A percentile compares a stretch with the other conserved stretches of the same genome.
Conservation (phyloP, 2,888 invertebrate species). For the Chloromyia formosa region DNA sequence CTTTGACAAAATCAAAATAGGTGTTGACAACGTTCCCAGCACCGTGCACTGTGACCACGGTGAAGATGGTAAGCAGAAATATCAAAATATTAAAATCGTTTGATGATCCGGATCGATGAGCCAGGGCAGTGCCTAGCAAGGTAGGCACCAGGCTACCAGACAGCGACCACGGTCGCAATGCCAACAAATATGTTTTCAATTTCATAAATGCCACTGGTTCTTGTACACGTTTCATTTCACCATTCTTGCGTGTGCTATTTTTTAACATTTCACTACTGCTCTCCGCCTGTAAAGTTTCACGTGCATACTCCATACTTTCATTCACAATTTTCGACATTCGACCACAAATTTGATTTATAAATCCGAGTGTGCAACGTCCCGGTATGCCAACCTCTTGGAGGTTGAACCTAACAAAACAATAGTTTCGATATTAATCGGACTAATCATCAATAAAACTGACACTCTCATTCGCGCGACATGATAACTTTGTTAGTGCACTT, state of each 20-base stretch:
- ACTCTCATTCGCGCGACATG: no score
- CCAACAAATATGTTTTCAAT: slow-evolving; percentile 86
- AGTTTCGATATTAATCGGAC: no score
- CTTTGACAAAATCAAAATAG: slow-evolving; percentile 93
- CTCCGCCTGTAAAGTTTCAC: slow-evolving; percentile 14
- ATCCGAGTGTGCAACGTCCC: not conserved
- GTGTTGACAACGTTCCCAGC: slow-evolving; percentile 97
- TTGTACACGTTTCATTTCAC: slow-evolving; percentile 37
- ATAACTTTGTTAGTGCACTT: slow-evolving; percentile 5
- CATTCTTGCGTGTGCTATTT: slow-evolving; percentile 27
- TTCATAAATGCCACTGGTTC: slow-evolving; percentile 74
- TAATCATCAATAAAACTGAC: no score
- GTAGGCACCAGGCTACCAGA: slow-evolving; percentile 93
- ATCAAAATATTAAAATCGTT: slow-evolving; percentile 81
- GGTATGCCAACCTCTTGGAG: no score
- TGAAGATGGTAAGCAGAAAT: slow-evolving; percentile 82
- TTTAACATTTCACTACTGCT: slow-evolving; percentile 18
- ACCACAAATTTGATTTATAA: not conserved
- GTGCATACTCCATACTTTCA: slow-evolving; percentile 34
- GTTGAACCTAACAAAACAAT: no score
- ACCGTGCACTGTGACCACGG: slow-evolving; percentile 91
- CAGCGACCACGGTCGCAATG: slow-evolving; percentile 92
- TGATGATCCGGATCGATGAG: slow-evolving; percentile 81
- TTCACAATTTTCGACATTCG: slow-evolving; percentile 19
- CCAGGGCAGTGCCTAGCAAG: slow-evolving; percentile 86